Percentiles rank a stretch among this genome's conserved stretches.
Evolutionary conservation across 2,797 vertebrate species (phyloP).

Genomic region (Erethizon dorsatum): DNA sequence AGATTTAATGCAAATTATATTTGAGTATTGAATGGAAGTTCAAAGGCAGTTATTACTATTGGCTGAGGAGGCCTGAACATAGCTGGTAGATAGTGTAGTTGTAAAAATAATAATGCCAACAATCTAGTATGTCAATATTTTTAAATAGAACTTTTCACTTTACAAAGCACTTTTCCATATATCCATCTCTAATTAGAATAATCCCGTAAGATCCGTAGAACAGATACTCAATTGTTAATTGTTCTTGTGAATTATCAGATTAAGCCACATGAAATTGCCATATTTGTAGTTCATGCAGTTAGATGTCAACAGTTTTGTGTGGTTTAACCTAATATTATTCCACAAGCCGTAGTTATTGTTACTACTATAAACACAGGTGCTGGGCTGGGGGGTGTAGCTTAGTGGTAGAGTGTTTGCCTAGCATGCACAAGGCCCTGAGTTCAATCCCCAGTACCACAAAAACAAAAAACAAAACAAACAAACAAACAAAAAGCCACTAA

Average conservation of each 20-base stretch:
- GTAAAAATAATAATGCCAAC: slow-evolving; percentile 47
- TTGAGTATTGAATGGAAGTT: slow-evolving; percentile 12
- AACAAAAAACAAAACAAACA: no score
- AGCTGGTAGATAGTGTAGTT: neutral
- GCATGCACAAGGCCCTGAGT: no score
- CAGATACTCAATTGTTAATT: neutral
- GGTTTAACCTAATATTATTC: slow-evolving; percentile 3
- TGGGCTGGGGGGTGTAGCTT: no score
- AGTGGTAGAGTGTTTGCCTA: no score
- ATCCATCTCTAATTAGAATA: slow-evolving; percentile 3
- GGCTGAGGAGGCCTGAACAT: neutral
- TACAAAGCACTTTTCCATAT: neutral
- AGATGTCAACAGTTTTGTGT: neutral
- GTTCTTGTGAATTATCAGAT: slow-evolving; percentile 27
- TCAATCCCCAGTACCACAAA: no score
- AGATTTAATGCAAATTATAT: neutral
- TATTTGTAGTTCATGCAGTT: neutral
- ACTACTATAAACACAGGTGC: neutral
- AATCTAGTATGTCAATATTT: slow-evolving; percentile 37
- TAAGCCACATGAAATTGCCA: neutral
- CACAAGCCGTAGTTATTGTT: neutral
- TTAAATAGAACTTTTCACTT: slow-evolving; percentile 6
- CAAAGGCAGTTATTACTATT: slow-evolving; percentile 4
- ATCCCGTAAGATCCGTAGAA: neutral
- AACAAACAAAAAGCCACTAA: no score